Base-by-base conservation (phyloP, 2,113 vertebrate genomes). In the Haemorhous mexicanus region DNA sequence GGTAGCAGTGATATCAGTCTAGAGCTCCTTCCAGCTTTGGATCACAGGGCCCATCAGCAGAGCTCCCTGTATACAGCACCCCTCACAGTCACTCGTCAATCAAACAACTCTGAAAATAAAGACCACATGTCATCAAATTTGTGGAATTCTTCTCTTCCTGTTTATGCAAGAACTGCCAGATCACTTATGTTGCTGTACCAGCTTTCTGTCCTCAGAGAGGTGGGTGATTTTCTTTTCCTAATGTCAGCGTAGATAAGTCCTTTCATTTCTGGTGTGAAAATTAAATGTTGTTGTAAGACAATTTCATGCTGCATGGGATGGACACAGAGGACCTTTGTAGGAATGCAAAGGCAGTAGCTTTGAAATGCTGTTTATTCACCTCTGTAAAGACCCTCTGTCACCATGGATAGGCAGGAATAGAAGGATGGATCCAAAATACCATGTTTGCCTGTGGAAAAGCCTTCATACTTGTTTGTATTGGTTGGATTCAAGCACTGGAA, bases 111-210 rank as follows among this genome's bases (percentile, higher is more conserved):
- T 87, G 92, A 96, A 94, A 96, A 95, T 95, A 96, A 96, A 90
- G 95, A 94, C 93, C 95, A 97, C 95, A 97, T 96, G 95, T 93
- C 95, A 95, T 94, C 93, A 96, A 35, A 93, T 97, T 96, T 95
- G 80, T 90, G 73, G 94, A 93, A 88, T 84, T 93, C 92, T 96
- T 95, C 80, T 85, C 76, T 97, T 96, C 94, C 95, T 96, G 83
- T 97, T 97, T 96, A 96, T 96, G 85, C 79, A 75, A 87, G 92
- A 87, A 41, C 88, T 96, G 96, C 92, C 95, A 96, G 88, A 95
- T 92, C 92, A 93, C 92, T 96, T 96, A 86, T 95, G 90, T 85
- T 93, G 68, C 94, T 87, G 79, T n/a, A 94, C 80, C 41, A 93
- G 92, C 76, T 96, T 92, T 90, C 90, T 84, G 75, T 87, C 88